phyloP scores from a whole-genome alignment of 2,888 invertebrate genomes.

The Mesoligia furuncula region DNA sequence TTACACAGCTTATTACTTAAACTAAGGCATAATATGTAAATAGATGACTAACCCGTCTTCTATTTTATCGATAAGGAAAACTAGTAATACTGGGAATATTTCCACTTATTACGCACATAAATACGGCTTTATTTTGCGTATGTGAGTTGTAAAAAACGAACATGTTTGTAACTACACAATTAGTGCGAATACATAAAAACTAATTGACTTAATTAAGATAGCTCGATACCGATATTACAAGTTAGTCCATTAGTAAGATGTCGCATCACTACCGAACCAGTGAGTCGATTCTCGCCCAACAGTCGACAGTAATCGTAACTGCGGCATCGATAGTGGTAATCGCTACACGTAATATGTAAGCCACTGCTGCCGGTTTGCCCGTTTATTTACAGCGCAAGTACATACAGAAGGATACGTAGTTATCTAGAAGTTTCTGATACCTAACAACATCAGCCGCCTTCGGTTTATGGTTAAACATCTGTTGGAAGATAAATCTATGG shows the following conservation, averaged over 20 bases:
- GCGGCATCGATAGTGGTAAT: slow-evolving; percentile 52
- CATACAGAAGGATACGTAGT: slow-evolving; percentile 19
- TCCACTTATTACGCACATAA: slow-evolving; percentile 39
- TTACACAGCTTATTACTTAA: slow-evolving; percentile 16
- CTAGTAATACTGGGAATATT: slow-evolving; percentile 34
- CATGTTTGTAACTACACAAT: slow-evolving; percentile 56
- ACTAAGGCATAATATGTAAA: slow-evolving; percentile 35
- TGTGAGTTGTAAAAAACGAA: slow-evolving; percentile 45
- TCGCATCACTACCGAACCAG: slow-evolving; percentile 57
- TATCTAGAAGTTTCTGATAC: slow-evolving; percentile 22
- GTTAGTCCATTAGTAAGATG: slow-evolving; percentile 60
- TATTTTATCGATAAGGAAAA: slow-evolving; percentile 30
- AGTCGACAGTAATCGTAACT: slow-evolving; percentile 51
- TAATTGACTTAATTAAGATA: slow-evolving; percentile 65
- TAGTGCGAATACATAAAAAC: slow-evolving; percentile 59
- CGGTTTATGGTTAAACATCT: slow-evolving; percentile 19
- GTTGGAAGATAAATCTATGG: background rate
- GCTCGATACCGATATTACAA: slow-evolving; percentile 52
- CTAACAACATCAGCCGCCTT: slow-evolving; percentile 1
- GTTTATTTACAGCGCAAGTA: slow-evolving; percentile 35
- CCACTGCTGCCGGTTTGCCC: slow-evolving; percentile 21
- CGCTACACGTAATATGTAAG: slow-evolving; percentile 54
- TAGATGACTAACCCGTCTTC: slow-evolving; percentile 11
- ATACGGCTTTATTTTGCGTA: slow-evolving; percentile 49
- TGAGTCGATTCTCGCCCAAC: slow-evolving; percentile 55